Evolutionary conservation across 2,888 invertebrate genomes (phyloP).

Genomic region (Spilarctia lutea): DNA sequence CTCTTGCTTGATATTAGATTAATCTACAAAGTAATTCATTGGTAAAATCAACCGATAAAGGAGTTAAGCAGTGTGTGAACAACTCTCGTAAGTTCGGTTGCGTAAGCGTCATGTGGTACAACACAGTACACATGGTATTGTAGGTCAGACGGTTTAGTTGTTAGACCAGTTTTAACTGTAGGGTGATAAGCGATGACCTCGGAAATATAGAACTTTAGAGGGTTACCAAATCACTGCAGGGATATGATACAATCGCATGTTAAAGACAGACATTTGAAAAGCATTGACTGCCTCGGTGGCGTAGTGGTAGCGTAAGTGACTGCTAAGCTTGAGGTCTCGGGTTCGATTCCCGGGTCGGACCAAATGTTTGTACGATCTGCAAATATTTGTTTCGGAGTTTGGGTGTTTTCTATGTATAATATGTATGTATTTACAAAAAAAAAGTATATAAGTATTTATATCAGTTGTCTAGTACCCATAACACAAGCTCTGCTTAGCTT

Average conservation of each 20-base stretch:
- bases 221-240: neutral
- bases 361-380: too few relatives aligned
- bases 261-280: neutral
- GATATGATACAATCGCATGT: neutral
- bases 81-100: conserved; percentile 48
- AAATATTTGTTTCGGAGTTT: too few relatives aligned
- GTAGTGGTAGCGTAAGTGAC: too few relatives aligned
- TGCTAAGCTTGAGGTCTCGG: too few relatives aligned
- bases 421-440: too few relatives aligned
- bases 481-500: too few relatives aligned
- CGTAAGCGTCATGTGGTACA: conserved; percentile 55
- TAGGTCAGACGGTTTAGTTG: conserved; percentile 71
- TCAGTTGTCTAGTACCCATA: too few relatives aligned
- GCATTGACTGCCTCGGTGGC: too few relatives aligned
- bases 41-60: conserved; percentile 56
- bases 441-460: too few relatives aligned
- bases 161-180: conserved; percentile 64
- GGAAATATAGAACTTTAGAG: conserved; percentile 9
- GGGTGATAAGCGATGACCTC: conserved; percentile 35
- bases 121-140: conserved; percentile 60
- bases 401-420: too few relatives aligned
- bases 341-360: too few relatives aligned
- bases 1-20: too few relatives aligned
- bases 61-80: neutral
- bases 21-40: conserved; percentile 46